Percentiles rank a stretch among this genome's conserved stretches.
Evolutionary conservation across 2,113 vertebrate species (phyloP).

Genomic region (Uria lomvia): DNA sequence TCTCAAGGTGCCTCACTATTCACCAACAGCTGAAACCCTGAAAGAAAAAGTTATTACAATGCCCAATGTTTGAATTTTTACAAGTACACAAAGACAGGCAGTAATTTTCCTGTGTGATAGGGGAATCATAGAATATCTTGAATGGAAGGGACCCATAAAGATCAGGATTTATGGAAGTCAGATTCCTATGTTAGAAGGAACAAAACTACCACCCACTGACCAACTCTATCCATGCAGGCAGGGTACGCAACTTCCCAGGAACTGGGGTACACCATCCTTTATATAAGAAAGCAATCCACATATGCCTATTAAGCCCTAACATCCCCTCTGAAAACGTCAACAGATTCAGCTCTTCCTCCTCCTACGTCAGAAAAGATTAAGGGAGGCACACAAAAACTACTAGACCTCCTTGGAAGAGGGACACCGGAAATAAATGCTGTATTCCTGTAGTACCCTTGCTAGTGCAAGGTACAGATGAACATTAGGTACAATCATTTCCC

Average conservation of each 20-base stretch:
- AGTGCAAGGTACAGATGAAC: not conserved
- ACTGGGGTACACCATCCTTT: not conserved
- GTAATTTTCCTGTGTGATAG: not conserved
- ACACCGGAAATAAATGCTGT: not conserved
- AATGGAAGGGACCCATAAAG: not conserved
- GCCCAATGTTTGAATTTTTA: not conserved
- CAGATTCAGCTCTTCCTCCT: not conserved
- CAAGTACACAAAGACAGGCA: not conserved
- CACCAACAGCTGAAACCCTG: not conserved
- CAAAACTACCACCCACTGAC: not conserved
- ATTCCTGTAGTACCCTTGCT: not conserved
- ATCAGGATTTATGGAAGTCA: not conserved
- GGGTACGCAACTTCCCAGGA: not conserved
- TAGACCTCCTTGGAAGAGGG: not conserved
- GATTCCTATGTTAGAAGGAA: not conserved
- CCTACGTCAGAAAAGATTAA: not conserved
- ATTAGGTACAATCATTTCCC: not conserved
- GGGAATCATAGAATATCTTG: not conserved
- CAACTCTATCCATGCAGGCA: not conserved
- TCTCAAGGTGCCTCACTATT: not conserved
- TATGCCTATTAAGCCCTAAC: not conserved
- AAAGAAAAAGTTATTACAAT: not conserved
- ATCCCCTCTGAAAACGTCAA: not conserved
- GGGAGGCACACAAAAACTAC: not conserved
- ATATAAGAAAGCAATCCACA: not conserved